Evolutionary conservation across 2,888 invertebrate genomes (phyloP), one percentile per base, ranked within the genome.

Genomic region (Eupithecia subfuscata): DNA sequence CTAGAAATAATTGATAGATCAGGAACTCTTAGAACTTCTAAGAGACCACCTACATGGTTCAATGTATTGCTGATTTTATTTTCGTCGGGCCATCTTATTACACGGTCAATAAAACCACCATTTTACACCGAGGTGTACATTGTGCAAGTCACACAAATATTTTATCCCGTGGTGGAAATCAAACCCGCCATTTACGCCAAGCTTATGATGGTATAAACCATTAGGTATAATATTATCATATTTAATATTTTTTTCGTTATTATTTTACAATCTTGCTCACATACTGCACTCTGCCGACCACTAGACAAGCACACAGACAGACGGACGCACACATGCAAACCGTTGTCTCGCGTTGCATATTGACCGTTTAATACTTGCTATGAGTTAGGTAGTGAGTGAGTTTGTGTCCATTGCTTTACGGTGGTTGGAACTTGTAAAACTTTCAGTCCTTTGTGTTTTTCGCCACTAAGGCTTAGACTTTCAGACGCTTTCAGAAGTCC

Each of bases 291-390:
- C 70, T 84, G 76, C 84, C 80, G 80, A 74, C 84, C 84, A 84
- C 25, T 79, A 84, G 85, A 89, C 87, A 88, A 89, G 86, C 82
- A 79, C 78, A 78, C 89, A 90, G 88, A 91, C 89, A 83, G 71
- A 84, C 81, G 84, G 81, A 84, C 84, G 75, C 85, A 82, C 90
- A 89, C 86, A 90, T 85, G 71, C 71, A 71, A n/a, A 40, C 71
- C 73, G 77, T 60, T 70, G 64, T 71, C 72, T 37, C 82, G 81
- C 82, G 82, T 86, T 92, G 91, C 92, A 92, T 93, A 92, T 92
- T 92, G 93, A 91, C 90, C 91, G 90, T 88, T 91, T 90, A 91
- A 89, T 91, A 87, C 89, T 40, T 40, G 9, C 40, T 90, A 87
- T 89, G 88, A 88, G 88, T 88, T 88, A 86, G 84, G 86, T 87